Evolutionary conservation across 2,888 invertebrate species (phyloP), one percentile per base, ranked within the genome.

Genomic region (Merodon equestris): DNA sequence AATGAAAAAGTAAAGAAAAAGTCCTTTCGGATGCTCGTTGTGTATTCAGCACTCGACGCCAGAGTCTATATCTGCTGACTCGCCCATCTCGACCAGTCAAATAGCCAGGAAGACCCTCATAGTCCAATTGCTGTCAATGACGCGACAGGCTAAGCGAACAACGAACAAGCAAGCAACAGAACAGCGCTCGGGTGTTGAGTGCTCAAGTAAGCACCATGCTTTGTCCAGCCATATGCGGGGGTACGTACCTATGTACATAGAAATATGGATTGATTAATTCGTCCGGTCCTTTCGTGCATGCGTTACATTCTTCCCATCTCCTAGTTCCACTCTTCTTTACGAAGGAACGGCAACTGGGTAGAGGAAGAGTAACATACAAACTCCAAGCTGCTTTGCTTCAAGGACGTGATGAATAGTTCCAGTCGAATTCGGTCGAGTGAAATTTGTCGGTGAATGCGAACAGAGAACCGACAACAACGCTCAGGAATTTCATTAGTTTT

Each of bases 211-310:
- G 34, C 50, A 27, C 3, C 48, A 64, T 60, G 27, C 44, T 40
- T 60, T 71, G 42, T 53, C 38, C 38, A 34, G n/a, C 7, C 40
- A 36, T 10, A 27, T 13, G 47, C 56, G 9, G 40, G 34, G 9
- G 27, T 27, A 7, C 2, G 27, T 2, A 7, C 27, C 7, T 27
- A n/a, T n/a, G n/a, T 27, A 64, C 38, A 74, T 45, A 54, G 53
- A 70, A 71, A 70, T 75, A 75, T 58, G 48, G 71, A 76, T 71
- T 76, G 75, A 76, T 76, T 76, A 76, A 76, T 71, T 71, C 58
- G 17, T 63, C 58, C 58, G 27, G 53, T 44, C 54, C 54, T 36
- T 54, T 53, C 54, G 58, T 47, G 63, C 71, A 71, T 76, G 57
- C 34, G 60, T 76, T 50, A 56, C 64, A 27, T 27, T 27, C 27